Evolutionary conservation across 2,113 vertebrate species (phyloP).

Genomic region (Misgurnus anguillicaudatus): DNA sequence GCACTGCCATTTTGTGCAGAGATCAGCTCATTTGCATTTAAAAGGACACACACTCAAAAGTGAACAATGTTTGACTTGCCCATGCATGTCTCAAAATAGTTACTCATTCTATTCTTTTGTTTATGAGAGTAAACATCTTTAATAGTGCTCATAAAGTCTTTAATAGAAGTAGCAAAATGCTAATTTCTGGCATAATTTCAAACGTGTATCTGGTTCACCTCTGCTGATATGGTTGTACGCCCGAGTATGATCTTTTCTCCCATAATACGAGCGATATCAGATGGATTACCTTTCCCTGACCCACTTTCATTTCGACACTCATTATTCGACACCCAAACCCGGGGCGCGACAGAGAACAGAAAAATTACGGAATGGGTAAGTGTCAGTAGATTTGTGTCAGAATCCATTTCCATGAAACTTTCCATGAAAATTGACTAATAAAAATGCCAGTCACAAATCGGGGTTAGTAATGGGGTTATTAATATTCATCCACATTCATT

Average conservation of each 20-base stretch:
- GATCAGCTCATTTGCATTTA: too few species aligned
- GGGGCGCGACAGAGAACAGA: constrained; percentile 19
- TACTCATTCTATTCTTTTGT: too few species aligned
- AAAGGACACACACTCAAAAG: too few species aligned
- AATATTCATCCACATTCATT: constrained; percentile 51
- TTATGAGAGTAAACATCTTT: too few species aligned
- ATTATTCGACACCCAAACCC: constrained; percentile 17
- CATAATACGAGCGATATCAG: constrained; percentile 15
- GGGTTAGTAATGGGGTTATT: constrained; percentile 53
- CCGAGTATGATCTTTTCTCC: background rate
- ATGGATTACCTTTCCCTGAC: constrained; percentile 32
- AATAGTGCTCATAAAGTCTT: too few species aligned
- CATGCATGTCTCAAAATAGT: too few species aligned
- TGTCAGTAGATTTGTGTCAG: constrained; percentile 45
- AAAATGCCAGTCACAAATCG: constrained; percentile 52
- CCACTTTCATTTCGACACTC: constrained; percentile 42
- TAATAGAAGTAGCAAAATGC: too few species aligned
- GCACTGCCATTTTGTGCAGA: too few species aligned
- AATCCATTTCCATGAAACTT: constrained; percentile 53
- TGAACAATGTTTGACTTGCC: too few species aligned
- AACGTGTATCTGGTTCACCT: background rate
- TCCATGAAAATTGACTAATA: constrained; percentile 49
- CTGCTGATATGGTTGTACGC: background rate
- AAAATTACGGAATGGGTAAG: constrained; percentile 42
- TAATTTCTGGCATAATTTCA: too few species aligned